Evolutionary conservation across 1,140 invertebrate species (phyloP).

Genomic region (Tachypleus tridentatus): DNA sequence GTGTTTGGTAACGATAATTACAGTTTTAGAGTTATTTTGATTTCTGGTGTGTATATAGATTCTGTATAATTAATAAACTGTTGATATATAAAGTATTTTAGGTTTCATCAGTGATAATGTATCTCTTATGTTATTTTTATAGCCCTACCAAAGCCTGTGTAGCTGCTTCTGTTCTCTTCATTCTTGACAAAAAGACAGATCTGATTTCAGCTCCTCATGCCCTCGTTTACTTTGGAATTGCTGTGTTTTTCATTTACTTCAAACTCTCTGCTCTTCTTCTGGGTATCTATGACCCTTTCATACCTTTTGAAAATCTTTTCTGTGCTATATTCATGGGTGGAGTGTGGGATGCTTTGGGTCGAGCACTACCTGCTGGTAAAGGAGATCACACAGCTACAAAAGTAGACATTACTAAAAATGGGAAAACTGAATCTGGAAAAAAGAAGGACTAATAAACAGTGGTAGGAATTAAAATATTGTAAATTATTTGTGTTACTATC

Average conservation of each 20-base stretch:
- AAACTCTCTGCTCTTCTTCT: conserved; percentile 91
- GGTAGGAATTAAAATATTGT: too few relatives aligned
- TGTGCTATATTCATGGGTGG: conserved; percentile 95
- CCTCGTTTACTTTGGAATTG: conserved; percentile 92
- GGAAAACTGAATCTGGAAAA: background rate
- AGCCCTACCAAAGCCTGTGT: conserved; percentile 94
- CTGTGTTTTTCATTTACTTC: conserved; percentile 98
- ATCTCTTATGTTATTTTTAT: conserved; percentile 29
- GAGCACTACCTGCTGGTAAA: background rate
- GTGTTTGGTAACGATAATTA: background rate
- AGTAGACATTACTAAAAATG: background rate
- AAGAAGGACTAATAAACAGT: conserved; percentile 3
- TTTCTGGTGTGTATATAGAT: background rate
- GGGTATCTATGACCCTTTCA: conserved; percentile 94
- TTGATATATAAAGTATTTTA: background rate
- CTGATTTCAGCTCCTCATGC: conserved; percentile 92
- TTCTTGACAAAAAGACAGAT: conserved; percentile 91
- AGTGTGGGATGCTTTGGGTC: conserved; percentile 71
- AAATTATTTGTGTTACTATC: too few relatives aligned
- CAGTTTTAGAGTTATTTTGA: background rate
- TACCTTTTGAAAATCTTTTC: conserved; percentile 95
- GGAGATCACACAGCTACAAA: background rate
- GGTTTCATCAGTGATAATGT: background rate
- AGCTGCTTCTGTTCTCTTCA: conserved; percentile 88
- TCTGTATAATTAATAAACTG: conserved; percentile 3